Percentiles rank a stretch among this genome's conserved stretches.
These are phyloP conservation scores for Chymomyza procnemis DNA, from an alignment of 2,888 invertebrate species.

Conservation along the genomic window DNA sequence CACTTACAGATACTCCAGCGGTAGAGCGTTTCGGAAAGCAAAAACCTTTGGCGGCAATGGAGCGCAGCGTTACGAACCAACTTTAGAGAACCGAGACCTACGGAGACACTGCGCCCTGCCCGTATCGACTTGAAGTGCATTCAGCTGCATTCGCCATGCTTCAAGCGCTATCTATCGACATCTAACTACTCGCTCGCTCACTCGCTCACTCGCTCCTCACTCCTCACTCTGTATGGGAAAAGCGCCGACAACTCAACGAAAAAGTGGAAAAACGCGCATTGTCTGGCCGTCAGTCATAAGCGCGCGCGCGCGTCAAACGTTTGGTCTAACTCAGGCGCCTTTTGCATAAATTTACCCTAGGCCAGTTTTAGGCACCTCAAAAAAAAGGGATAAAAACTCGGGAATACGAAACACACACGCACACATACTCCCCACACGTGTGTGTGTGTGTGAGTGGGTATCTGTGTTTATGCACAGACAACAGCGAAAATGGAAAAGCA, in stretches of 20 bases:
- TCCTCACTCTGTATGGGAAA: background rate
- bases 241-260: background rate
- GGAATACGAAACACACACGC: background rate
- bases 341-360: constrained; percentile 61
- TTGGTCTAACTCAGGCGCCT: constrained; percentile 33
- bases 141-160: constrained; percentile 44
- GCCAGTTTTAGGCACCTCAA: constrained; percentile 2
- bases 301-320: constrained; percentile 20
- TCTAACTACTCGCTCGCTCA: background rate
- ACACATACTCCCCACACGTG: background rate
- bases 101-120: too few species aligned
- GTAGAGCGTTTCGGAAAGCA: background rate
- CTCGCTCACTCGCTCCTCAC: background rate
- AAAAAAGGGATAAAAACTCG: background rate
- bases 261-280: background rate
- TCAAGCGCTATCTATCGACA: background rate
- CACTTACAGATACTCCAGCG: constrained; percentile 68
- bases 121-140: constrained; percentile 9
- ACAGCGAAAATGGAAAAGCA: constrained; percentile 57
- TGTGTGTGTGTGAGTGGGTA: background rate
- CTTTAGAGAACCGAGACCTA: too few species aligned
- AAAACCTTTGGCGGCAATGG: background rate
- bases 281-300: constrained; percentile 32
- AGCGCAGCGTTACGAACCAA: background rate
- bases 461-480: background rate